Evolutionary conservation across 2,113 vertebrate species (phyloP).

Genomic region (Lepus americanus): DNA sequence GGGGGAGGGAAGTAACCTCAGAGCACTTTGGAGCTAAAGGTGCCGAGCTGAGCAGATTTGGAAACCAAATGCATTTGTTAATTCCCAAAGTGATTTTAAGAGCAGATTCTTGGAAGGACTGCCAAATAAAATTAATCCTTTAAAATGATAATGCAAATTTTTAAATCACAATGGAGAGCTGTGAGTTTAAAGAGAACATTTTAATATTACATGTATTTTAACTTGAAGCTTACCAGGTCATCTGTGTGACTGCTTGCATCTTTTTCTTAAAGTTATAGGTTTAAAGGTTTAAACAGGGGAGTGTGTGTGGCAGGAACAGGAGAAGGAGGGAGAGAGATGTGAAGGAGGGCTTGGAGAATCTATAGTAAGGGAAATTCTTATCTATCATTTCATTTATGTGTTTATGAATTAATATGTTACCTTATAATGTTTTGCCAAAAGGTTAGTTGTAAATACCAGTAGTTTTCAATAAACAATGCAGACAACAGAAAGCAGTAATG

Average conservation of each 20-base stretch:
- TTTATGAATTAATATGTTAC: slow-evolving; percentile 53
- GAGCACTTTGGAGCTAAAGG: slow-evolving; percentile 40
- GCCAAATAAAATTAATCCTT: slow-evolving; percentile 68
- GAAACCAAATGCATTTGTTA: slow-evolving; percentile 59
- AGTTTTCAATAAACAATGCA: slow-evolving; percentile 68
- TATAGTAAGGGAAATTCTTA: slow-evolving; percentile 21
- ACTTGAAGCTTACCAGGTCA: slow-evolving; percentile 35
- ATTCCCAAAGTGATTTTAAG: slow-evolving; percentile 76
- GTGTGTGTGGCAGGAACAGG: not conserved
- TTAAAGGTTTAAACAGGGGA: not conserved
- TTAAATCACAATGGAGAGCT: slow-evolving; percentile 49
- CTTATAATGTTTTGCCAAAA: slow-evolving; percentile 60
- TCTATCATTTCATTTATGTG: not conserved
- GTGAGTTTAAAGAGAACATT: slow-evolving; percentile 44
- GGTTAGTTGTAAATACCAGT: slow-evolving; percentile 70
- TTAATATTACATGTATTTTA: slow-evolving; percentile 45
- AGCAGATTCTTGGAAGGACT: slow-evolving; percentile 50
- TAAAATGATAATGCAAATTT: slow-evolving; percentile 70
- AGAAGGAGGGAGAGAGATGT: not conserved
- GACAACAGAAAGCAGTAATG: slow-evolving; percentile 65
- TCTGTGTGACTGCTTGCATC: not conserved
- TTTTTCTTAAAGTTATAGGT: not conserved
- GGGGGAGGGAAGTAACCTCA: not conserved
- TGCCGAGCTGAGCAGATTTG: slow-evolving; percentile 1
- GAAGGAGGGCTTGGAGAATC: not conserved